Evolutionary conservation across 1,140 invertebrate species (phyloP), one percentile per base, ranked within the genome.

Genomic region (Cepaea nemoralis): DNA sequence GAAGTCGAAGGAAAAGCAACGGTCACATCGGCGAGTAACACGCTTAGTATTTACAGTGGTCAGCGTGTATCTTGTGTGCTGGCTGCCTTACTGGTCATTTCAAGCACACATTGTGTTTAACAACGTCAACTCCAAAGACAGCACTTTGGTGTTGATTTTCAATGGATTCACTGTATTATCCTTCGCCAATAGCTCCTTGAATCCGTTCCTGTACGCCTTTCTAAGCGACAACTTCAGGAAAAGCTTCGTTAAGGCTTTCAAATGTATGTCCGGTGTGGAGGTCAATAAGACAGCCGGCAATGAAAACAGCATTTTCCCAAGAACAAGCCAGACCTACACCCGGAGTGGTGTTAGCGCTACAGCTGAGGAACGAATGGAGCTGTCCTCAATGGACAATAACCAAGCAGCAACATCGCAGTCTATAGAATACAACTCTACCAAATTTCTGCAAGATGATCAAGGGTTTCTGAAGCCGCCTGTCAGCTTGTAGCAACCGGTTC

Each of bases 21-120:
- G 95, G 22, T 97, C 96, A 0, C 96, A 98, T 88, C 93, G 95
- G 27, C 97, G 97, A 89, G 97, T 98, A 0, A 99, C 97, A 0
- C 96, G 96, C 83, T 91, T 99, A 84, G 97, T 99, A 0, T 92
- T 99, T 3, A 98, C 97, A 0, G 97, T 99, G 14, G 97, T 99
- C 81, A 95, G 96, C 0, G 97, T 99, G 0, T 99, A 99, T 91
- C 94, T 99, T 0, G 91, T 97, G 31, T 99, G 98, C 91, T 99
- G 98, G 98, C 92, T 98, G 37, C 98, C 98, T 0, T 98, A 98
- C 89, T 99, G 97, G 97, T 94, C 97, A 5, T 95, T 95, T 0
- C 95, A 95, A 86, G 85, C 87, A 14, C 69, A 89, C 66, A 80
- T 88, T 14, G 87, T 85, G 31, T 88, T 89, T 77, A 71, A 71